A percentile compares a stretch with the other conserved stretches of the same genome.
phyloP scores from a whole-genome alignment of 2,797 vertebrate genomes.

The Anguilla marmorata region DNA sequence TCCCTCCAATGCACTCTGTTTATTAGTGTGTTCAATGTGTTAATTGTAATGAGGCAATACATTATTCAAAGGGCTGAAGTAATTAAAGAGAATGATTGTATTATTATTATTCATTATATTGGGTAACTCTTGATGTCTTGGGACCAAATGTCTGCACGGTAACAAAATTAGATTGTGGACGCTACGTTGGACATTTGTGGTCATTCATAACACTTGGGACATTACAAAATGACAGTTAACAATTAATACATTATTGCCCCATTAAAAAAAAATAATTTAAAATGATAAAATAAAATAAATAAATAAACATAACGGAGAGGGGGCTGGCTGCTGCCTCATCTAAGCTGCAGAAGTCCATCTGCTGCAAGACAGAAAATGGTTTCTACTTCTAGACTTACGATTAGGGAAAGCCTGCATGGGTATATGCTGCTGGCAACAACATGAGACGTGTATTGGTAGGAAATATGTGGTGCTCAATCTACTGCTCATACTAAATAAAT shows the following conservation, averaged over 20 bases:
- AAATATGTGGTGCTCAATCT: not conserved
- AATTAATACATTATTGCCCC: not conserved
- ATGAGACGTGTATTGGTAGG: not conserved
- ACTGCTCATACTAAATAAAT: not conserved
- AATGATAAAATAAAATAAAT: not conserved
- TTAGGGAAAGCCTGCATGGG: not conserved
- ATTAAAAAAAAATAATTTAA: not conserved
- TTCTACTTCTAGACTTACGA: slow-evolving; percentile 18
- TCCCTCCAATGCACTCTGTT: slow-evolving; percentile 33
- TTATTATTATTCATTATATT: slow-evolving; percentile 41
- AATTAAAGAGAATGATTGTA: slow-evolving; percentile 45
- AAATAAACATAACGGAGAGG: not conserved
- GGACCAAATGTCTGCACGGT: not conserved
- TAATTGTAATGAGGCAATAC: slow-evolving; percentile 36
- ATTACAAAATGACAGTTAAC: not conserved
- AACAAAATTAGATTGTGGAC: not conserved
- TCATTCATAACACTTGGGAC: not conserved
- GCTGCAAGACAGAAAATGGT: not conserved
- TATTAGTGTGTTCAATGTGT: slow-evolving; percentile 37
- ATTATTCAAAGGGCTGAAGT: slow-evolving; percentile 41
- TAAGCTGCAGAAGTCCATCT: not conserved
- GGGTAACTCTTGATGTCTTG: slow-evolving; percentile 25
- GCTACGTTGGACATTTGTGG: not conserved
- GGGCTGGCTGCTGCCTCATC: not conserved
- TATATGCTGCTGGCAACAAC: too few relatives aligned